Conservation (phyloP, 2,797 vertebrate species). For the Eidolon dupreanum region DNA sequence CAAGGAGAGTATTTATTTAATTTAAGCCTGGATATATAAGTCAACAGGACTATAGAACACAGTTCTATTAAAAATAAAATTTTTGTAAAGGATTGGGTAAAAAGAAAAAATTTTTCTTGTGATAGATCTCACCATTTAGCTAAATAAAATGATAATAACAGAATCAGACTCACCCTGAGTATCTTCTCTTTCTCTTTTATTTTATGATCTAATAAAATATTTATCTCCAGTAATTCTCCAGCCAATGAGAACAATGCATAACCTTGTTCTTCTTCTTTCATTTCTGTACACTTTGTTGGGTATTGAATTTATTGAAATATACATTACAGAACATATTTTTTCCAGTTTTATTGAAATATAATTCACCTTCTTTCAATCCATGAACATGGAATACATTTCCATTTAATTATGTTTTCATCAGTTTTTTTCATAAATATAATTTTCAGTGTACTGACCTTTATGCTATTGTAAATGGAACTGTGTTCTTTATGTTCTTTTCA, state of each 20-base stretch:
- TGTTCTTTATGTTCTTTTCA: background rate
- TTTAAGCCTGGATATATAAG: background rate
- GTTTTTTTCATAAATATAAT: background rate
- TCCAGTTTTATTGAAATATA: background rate
- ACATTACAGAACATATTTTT: background rate
- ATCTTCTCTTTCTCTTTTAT: background rate
- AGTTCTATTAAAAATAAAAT: background rate
- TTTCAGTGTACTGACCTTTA: background rate
- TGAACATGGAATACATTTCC: background rate
- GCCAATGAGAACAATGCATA: background rate
- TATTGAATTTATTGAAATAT: background rate
- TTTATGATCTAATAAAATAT: background rate
- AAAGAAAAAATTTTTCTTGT: background rate
- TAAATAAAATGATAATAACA: background rate
- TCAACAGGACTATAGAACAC: background rate
- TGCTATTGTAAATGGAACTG: background rate
- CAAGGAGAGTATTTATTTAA: background rate
- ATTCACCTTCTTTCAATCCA: background rate
- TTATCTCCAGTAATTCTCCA: background rate
- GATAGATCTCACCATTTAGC: background rate
- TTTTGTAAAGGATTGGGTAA: background rate
- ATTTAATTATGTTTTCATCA: background rate
- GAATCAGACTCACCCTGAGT: background rate
- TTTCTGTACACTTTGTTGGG: background rate
- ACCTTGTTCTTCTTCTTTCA: background rate